Percentiles rank a stretch among this genome's conserved stretches.
Conservation (phyloP, 2,888 invertebrate genomes). For the Drosophila parthenogenetica region DNA sequence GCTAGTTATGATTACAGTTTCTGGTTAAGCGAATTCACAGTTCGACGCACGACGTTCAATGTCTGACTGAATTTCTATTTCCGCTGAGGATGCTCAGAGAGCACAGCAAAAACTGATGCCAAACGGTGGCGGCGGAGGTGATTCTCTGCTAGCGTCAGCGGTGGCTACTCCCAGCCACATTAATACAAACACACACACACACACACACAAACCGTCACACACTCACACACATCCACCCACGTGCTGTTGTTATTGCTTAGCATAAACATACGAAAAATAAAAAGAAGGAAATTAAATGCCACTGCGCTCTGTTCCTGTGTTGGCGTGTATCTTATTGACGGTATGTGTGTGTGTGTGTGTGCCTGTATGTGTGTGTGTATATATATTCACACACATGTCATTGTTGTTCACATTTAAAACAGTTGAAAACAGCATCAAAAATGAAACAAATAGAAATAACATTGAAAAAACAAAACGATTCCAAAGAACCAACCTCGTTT, state of each 20-base stretch:
- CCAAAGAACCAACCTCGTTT: slow-evolving; percentile 12
- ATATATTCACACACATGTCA: slow-evolving; percentile 41
- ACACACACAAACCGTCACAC: slow-evolving; percentile 36
- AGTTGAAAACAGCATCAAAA: slow-evolving; percentile 36
- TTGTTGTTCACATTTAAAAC: slow-evolving; percentile 25
- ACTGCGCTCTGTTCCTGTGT: slow-evolving; percentile 38
- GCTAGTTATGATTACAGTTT: slow-evolving; percentile 3
- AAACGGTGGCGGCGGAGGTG: slow-evolving; percentile 29
- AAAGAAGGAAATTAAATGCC: slow-evolving; percentile 54
- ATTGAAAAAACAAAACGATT: slow-evolving; percentile 1
- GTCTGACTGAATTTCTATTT: slow-evolving; percentile 72
- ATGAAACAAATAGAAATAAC: slow-evolving; percentile 3
- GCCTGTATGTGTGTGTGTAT: slow-evolving; percentile 30
- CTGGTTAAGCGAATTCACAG: slow-evolving; percentile 49
- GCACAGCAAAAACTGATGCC: slow-evolving; percentile 41
- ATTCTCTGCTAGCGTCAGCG: slow-evolving; percentile 13
- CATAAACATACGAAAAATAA: slow-evolving; percentile 61
- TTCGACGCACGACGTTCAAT: slow-evolving; percentile 66
- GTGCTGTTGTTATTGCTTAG: slow-evolving; percentile 58
- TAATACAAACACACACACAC: slow-evolving; percentile 37
- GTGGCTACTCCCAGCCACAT: slow-evolving; percentile 32
- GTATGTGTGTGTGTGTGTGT: slow-evolving; percentile 7
- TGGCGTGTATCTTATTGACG: slow-evolving; percentile 9
- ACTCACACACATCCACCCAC: slow-evolving; percentile 34
- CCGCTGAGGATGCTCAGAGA: slow-evolving; percentile 66